phyloP scores from a whole-genome alignment of 2,113 vertebrate genomes.

The Catagonus wagneri region DNA sequence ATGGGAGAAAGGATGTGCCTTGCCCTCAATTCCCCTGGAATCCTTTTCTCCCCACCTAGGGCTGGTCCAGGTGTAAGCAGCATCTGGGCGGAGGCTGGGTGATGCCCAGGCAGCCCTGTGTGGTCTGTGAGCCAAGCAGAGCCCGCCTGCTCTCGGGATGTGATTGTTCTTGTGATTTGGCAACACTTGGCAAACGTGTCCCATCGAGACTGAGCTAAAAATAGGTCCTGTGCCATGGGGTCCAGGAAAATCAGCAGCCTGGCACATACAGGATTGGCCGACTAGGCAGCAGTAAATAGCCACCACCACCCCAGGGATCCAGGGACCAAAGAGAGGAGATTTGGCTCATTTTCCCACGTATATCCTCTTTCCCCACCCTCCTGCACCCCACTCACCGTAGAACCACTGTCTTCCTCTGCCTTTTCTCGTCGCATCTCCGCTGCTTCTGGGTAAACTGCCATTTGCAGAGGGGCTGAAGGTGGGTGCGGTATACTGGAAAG shows the following conservation, averaged over 20 bases:
- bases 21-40: neutral
- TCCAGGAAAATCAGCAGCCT: slow-evolving; percentile 37
- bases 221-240: slow-evolving; percentile 49
- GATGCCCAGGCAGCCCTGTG: slow-evolving; percentile 53
- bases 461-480: neutral
- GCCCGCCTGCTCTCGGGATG: slow-evolving; percentile 46
- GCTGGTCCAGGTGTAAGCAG: slow-evolving; percentile 46
- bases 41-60: slow-evolving; percentile 35
- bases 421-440: neutral
- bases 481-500: fast-evolving
- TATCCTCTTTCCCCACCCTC: neutral
- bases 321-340: neutral
- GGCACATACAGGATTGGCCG: neutral
- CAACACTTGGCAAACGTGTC: slow-evolving; percentile 58
- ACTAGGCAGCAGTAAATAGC: neutral
- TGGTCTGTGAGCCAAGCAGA: slow-evolving; percentile 61
- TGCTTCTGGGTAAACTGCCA: neutral
- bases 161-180: slow-evolving; percentile 72
- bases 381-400: no score
- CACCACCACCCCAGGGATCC: neutral
- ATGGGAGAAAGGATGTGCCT: neutral
- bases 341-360: neutral
- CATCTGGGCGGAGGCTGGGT: slow-evolving; percentile 48
- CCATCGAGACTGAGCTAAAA: slow-evolving; percentile 74
- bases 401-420: neutral